Percentiles rank a stretch among this genome's conserved stretches.
Evolutionary conservation across 2,113 vertebrate species (phyloP).

Genomic region (Turnix velox): DNA sequence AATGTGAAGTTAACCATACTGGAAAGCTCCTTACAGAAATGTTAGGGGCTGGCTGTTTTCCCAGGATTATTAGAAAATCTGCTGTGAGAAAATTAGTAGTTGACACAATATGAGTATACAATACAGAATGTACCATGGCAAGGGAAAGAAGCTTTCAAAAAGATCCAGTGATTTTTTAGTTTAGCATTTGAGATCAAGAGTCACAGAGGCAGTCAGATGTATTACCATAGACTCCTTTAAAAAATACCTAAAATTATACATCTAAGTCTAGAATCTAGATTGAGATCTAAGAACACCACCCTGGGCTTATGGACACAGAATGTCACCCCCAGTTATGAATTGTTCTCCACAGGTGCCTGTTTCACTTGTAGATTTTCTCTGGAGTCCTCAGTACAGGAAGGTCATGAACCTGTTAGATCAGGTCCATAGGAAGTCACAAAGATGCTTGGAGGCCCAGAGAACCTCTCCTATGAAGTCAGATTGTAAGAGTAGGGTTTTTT

Average conservation of each 20-base stretch:
- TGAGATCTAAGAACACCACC: neutral
- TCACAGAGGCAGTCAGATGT: neutral
- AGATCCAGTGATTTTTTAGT: neutral
- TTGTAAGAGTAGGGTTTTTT: too few relatives aligned
- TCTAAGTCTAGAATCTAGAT: neutral
- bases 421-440: too few relatives aligned
- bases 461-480: too few relatives aligned
- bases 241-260: neutral
- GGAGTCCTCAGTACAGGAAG: too few relatives aligned
- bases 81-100: neutral
- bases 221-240: neutral
- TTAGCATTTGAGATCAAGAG: neutral
- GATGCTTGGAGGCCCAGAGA: too few relatives aligned
- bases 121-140: neutral
- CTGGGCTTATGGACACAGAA: too few relatives aligned
- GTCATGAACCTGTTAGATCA: too few relatives aligned
- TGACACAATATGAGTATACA: neutral
- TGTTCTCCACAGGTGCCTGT: neutral
- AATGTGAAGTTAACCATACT: neutral
- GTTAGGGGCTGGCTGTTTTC: neutral
- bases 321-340: neutral
- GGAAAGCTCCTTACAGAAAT: neutral
- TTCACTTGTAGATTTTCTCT: neutral
- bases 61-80: neutral
- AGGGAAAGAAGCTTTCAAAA: neutral